Base-by-base conservation (phyloP, 2,797 vertebrate genomes). In the Pelobates cultripes region DNA sequence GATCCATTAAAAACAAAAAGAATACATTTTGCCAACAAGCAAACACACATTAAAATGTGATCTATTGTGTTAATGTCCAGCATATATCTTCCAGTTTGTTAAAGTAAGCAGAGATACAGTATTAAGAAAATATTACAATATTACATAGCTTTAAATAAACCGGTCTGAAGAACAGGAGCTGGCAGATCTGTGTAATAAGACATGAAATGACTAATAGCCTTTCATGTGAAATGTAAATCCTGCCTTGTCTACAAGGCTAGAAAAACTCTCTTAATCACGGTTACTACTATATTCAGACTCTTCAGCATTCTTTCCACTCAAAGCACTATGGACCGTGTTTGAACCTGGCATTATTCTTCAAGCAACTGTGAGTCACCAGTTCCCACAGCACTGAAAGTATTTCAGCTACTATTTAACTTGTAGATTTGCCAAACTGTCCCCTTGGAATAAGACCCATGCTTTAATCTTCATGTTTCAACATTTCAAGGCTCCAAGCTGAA, bases 281-380 rank as follows among this genome's bases (percentile, higher is more conserved):
- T 57, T 57, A 67, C 44, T 73, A 66, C 28, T 57, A 2, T 70
- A 47, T 64, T 60, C 44, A 45, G 13, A 10, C 42, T 44, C 17
- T 44, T 4, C 10, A 75, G 43, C 15, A 73, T 60, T 40, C 45
- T 44, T 82, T 78, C 80, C 42, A 82, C 70, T 44, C 4, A 45
- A 43, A 73, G 67, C 60, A 60, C 69, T 47, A 51, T 69, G 51
- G 43, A 78, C 43, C 15, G 42, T 73, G 60, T 51, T 7, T 61
- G 8, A 47, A 44, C 45, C 53, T 78, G 81, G 70, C 70, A 73
- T 69, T 83, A 73, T 69, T 83, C 42, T 43, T 15, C 15, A 67
- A 60, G 28, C 4, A 53, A 6, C 15, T 53, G 13, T 61, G 41
- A 74, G 63, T 78, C 81, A 83, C 72, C 17, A 44, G 61, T 73